phyloP scores from a whole-genome alignment of 2,113 vertebrate genomes.

The Poeciliopsis occidentalis region DNA sequence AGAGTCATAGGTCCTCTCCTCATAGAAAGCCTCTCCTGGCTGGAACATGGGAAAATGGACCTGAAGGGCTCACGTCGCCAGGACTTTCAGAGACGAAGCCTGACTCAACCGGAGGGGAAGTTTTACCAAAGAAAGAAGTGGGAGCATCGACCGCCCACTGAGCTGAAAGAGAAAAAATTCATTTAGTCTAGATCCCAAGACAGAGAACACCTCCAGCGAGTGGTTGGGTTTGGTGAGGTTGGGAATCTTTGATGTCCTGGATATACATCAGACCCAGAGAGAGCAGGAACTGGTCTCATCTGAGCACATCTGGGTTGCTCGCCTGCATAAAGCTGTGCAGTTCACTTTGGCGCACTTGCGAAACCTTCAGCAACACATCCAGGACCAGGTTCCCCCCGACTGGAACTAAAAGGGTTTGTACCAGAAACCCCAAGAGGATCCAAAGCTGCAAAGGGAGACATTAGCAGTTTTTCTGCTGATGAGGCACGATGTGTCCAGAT shows the following conservation, averaged over 20 bases:
- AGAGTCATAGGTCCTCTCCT: not conserved
- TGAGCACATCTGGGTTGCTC: not conserved
- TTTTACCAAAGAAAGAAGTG: not conserved
- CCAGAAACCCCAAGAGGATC: not conserved
- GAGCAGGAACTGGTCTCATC: not conserved
- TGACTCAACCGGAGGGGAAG: not conserved
- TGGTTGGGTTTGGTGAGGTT: not conserved
- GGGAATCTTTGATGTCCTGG: not conserved
- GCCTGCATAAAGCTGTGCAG: not conserved
- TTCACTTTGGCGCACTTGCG: not conserved
- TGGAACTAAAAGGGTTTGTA: not conserved
- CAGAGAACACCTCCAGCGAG: not conserved
- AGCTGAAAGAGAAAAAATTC: not conserved
- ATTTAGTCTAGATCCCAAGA: not conserved
- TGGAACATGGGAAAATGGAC: not conserved
- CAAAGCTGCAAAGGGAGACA: not conserved
- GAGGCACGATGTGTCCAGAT: not conserved
- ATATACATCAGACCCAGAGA: not conserved
- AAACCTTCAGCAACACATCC: not conserved
- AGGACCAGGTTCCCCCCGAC: not conserved
- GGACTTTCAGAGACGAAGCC: not conserved
- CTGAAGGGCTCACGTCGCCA: not conserved
- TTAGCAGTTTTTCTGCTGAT: not conserved
- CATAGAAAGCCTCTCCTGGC: not conserved
- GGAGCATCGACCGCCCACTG: constrained; percentile 1